Evolutionary conservation across 30 jellyfish, hydroid and myxozoan genomes (phyloP), one percentile per base, ranked within the genome.

Genomic region (Cassiopea xamachana): DNA sequence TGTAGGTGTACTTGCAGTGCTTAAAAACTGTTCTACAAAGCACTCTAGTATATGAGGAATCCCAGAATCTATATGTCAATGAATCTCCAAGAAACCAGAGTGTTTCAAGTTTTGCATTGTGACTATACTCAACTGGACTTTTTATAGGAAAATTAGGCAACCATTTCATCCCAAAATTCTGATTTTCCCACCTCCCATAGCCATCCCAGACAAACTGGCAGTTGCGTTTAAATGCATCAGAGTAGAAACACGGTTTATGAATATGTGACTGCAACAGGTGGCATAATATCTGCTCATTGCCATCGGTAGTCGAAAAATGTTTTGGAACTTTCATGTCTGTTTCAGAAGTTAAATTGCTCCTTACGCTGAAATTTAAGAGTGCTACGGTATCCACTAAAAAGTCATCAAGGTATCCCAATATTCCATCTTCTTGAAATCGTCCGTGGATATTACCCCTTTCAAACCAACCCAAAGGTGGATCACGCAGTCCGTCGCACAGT

Each of bases 71-170:
- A 73, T 79, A 81, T 18, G 84, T 75, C 27, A 79, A 13, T 7
- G 97, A 92, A 73, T 92, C 97, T 1, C 97, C 97, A 43, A 46
- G 61, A 48, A 92, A 60, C 94, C 94, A 92, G n/a, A 91, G 59
- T 7, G 97, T 91, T 27, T 77, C 93, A 48, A 91, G 91, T 87
- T 83, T 83, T 60, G 51, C 76, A 49, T 87, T 59, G 55, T 47
- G 7, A 39, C 50, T 44, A 60, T 1, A 76, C 8, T 87, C 81
- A 39, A 51, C 84, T 19, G 86, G 84, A 2, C 13, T 18, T 39
- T 62, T 3, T 10, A 47, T 51, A 48, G 89, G 94, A 17, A 62
- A 46, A 46, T 87, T 77, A 1, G 94, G 89, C 43, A 61, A 43
- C 94, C 94, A 87, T 47, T 19, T 77, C 45, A 27, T 62, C 4